Evolutionary conservation across 2,888 invertebrate genomes (phyloP), one percentile per base, ranked within the genome.

Genomic region (Rotaria socialis): DNA sequence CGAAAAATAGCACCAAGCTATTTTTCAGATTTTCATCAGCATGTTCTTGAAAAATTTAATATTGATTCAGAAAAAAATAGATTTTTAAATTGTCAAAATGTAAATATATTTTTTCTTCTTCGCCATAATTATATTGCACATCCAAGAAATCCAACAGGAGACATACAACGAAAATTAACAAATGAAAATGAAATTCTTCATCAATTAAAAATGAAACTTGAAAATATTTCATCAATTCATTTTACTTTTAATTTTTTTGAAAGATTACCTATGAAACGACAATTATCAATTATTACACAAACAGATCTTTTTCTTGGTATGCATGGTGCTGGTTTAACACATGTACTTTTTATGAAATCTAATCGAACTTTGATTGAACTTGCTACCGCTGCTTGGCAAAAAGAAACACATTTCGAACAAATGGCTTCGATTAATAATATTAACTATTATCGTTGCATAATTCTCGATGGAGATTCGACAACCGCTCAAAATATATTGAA

Each of bases 271-370:
- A 89, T 91, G 89, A 74, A 87, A 22, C 85, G 89, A 27, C 91
- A 91, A 88, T 88, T 91, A 50, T 55, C 88, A 80, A 47, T 88
- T 4, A 88, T 90, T 10, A 67, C 89, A 2, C 87, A 88, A 24
- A 89, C 90, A 3, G 90, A 91, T 88, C 89, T 91, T 84, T 88
- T 91, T 24, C 88, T 91, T 1, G 91, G 91, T 5, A 91, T 91
- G 90, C 91, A 91, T 74, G 91, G 91, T 10, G 91, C 91, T 5
- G 91, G 90, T 5, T 88, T 91, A 43, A 89, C 90, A 10, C 89
- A 90, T 85, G 88, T 90, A 2, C 86, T 90, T 16, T 90, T 91
- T 87, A 88, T 91, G 27, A 80, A 80, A 80, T 90, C 90, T 0
- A 87, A 88, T 27, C 89, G 89, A 75, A 89, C 89, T 0, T 88